Base-by-base conservation (phyloP, 2,888 invertebrate species). In the Protonemura montana region DNA sequence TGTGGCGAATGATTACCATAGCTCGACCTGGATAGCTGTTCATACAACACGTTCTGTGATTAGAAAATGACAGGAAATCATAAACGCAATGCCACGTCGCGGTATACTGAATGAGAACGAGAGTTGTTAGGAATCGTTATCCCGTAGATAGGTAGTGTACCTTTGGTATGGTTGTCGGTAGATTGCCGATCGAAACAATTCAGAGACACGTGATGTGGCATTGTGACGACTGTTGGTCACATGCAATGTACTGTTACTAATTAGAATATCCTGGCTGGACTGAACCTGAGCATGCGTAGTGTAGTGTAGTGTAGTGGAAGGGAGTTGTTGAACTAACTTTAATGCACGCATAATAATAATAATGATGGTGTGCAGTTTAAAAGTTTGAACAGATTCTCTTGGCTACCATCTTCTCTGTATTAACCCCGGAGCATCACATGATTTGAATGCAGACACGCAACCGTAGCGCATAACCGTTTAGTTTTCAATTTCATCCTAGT, bases 191-290 rank as follows among this genome's bases (percentile, higher is more conserved):
- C 59, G 59, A 59, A 59, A 21, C 59, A 59, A 59, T 59, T 21
- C 59, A 10, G 59, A 59, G 16, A 59, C 59, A 21, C 59, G 59
- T 59, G 59, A 59, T 59, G 13, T 21, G 7, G 59, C 59, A 59
- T 59, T 59, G 59, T 59, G 59, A 21, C 21, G 59, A 59, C 3
- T 59, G 59, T 21, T 59, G 59, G 59, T 59, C 59, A 21, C 59
- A 21, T 78, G 78, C 0, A 28, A 78, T 35, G 35, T 41, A 82
- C 82, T 42, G 82, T 82, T 82, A 26, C 82, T 41, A 35, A 82
- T 82, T 82, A 82, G 35, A 82, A 82, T 82, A 82, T 82, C 82
- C 82, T 82, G 82, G 30, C 41, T 25, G 26, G 30, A 41, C 82
- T 41, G 7, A 82, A 82, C 82, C 82, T 82, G 82, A 41, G 25